A percentile compares a stretch with the other conserved stretches of the same genome.
These are phyloP conservation scores for Rhagologus leucostigma DNA, from an alignment of 2,113 vertebrate genomes.

Conservation along the genomic window DNA sequence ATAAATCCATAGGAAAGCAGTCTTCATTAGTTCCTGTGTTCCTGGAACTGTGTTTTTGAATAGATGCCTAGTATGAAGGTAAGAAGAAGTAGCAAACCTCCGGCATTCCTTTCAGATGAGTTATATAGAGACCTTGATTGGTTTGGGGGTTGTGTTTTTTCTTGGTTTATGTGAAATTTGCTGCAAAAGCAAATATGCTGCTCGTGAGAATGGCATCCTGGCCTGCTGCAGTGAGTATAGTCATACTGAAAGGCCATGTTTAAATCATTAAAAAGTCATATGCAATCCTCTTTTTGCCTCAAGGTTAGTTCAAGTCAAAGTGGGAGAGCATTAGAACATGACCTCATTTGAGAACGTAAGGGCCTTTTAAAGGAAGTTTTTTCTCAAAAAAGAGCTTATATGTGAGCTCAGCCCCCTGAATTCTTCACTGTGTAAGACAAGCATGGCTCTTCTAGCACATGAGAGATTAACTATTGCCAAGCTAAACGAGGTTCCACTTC, in stretches of 20 bases:
- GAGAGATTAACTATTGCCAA: not conserved
- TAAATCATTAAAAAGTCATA: not conserved
- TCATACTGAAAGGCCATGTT: not conserved
- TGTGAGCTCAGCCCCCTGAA: not conserved
- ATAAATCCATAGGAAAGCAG: slow-evolving; percentile 11
- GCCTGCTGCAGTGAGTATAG: not conserved
- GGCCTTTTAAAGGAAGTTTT: not conserved
- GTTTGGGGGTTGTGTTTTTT: not conserved
- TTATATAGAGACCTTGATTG: not conserved
- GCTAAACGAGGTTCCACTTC: not conserved
- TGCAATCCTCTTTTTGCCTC: not conserved
- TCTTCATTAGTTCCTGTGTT: not conserved
- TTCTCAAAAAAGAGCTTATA: not conserved
- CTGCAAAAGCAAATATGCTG: not conserved
- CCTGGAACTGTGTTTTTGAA: not conserved
- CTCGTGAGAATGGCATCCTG: not conserved
- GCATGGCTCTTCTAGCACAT: not conserved
- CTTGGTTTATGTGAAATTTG: not conserved
- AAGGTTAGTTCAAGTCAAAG: not conserved
- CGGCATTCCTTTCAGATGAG: not conserved
- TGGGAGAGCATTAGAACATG: not conserved
- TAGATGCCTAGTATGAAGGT: not conserved
- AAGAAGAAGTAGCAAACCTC: not conserved
- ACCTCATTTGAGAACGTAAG: not conserved
- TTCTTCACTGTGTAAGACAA: not conserved